Conservation (phyloP, 92 coral and sea anemone species). For the Desmophyllum pertusum region DNA sequence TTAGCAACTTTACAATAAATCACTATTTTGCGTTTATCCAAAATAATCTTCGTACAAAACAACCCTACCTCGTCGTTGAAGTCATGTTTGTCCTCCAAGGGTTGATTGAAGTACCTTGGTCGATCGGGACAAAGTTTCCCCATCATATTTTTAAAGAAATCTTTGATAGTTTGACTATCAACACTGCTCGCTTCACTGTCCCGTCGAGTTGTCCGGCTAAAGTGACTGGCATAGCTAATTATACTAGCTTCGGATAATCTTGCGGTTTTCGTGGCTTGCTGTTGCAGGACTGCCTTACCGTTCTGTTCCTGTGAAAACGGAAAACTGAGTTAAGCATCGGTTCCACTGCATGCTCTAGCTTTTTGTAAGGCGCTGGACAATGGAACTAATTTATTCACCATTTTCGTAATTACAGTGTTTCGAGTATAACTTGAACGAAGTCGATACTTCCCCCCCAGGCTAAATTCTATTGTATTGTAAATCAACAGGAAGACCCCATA, state of each 20-base stretch:
- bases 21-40: background rate
- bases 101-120: constrained; percentile 73
- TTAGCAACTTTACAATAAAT: background rate
- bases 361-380: background rate
- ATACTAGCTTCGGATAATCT: constrained; percentile 17
- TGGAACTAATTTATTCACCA: background rate
- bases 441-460: background rate
- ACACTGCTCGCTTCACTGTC: constrained; percentile 1
- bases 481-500: background rate
- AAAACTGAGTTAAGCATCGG: background rate
- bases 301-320: constrained; percentile 12
- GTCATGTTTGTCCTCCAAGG: constrained; percentile 61
- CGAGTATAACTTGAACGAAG: background rate
- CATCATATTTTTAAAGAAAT: constrained; percentile 30
- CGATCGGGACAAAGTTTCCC: constrained; percentile 53
- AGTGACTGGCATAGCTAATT: constrained; percentile 17
- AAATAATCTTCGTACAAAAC: background rate
- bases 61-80: constrained; percentile 62
- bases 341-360: background rate
- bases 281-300: background rate
- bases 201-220: constrained; percentile 3
- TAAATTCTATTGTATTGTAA: background rate
- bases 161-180: constrained; percentile 7
- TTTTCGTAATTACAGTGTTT: background rate
- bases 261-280: background rate